Evolutionary conservation across 2,888 invertebrate genomes (phyloP), one percentile per base, ranked within the genome.

Genomic region (Cerceris rybyensis): DNA sequence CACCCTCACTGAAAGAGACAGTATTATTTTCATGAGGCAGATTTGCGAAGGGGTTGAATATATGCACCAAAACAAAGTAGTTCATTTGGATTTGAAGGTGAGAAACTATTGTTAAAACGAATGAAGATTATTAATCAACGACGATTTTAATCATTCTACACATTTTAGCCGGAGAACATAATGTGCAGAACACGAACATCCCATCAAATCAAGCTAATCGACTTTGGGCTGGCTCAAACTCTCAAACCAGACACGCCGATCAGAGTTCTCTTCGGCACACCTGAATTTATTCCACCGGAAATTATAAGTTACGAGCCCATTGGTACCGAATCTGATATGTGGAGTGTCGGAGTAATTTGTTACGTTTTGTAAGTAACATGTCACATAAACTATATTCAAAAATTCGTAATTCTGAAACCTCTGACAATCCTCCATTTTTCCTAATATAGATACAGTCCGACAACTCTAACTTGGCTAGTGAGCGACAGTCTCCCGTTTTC

Each of bases 301-400:
- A 96, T 98, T 59, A 96, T 98, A 78, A 97, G 96, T 92, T 98
- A 97, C 91, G 98, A 98, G 89, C 96, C 96, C 0, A 96, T 98
- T 60, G 96, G 96, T 61, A 95, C 96, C 8, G 95, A 96, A 70
- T 96, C 97, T 2, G 98, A 98, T 90, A 98, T 98, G 98, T 98
- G 98, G 98, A 97, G 97, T 87, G 94, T 98, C 55, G 98, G 98
- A 16, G 98, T 98, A 69, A 97, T 98, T 80, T 97, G 97, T 89
- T 98, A 98, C 90, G 97, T 98, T 76, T 93, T 98, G 97, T 98
- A 93, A 96, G 97, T 55, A 17, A 28, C 28, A 55, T 28, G 7
- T 55, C 1, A 52, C 2, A 6, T 46, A 46, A 46, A 46, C 2
- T 11, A 46, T 46, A 46, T 46, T 46, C 46, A 46, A 46, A 46